These are phyloP conservation scores for Eubasilissa regina DNA, from an alignment of 1,140 invertebrate species.

Conservation along the genomic window DNA sequence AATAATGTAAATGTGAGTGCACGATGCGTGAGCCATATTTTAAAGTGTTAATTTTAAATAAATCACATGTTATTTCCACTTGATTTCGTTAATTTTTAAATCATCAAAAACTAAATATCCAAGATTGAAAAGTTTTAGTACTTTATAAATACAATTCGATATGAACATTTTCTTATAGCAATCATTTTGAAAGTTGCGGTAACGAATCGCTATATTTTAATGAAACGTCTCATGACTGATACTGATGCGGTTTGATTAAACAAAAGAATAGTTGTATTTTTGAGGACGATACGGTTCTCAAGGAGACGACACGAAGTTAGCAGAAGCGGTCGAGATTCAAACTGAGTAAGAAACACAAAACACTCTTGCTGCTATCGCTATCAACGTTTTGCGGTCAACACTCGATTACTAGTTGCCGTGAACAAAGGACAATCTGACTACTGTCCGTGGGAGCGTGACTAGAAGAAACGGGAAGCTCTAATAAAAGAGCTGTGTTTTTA, in stretches of 20 bases:
- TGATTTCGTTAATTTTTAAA: too few species aligned
- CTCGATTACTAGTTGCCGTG: conserved; percentile 13
- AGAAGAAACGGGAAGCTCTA: not conserved
- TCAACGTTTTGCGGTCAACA: conserved; percentile 34
- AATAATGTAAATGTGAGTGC: conserved; percentile 10
- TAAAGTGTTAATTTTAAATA: not conserved
- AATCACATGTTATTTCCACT: not conserved
- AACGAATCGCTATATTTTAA: too few species aligned
- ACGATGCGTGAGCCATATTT: not conserved
- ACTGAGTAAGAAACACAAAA: not conserved
- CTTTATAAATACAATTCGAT: too few species aligned
- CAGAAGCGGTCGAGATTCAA: not conserved
- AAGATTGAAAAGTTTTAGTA: not conserved
- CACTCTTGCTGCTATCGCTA: conserved; percentile 16
- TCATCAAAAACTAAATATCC: not conserved
- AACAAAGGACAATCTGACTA: conserved; percentile 16
- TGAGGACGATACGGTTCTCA: too few species aligned
- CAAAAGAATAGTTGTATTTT: too few species aligned
- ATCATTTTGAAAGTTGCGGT: too few species aligned
- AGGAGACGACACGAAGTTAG: not conserved
- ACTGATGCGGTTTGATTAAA: too few species aligned
- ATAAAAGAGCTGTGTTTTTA: not conserved
- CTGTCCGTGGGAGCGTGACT: conserved; percentile 1
- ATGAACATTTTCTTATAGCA: too few species aligned
- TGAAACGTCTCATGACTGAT: too few species aligned